Evolutionary conservation across 2,888 invertebrate species (phyloP).

Genomic region (Stenoptilia bipunctidactyla): DNA sequence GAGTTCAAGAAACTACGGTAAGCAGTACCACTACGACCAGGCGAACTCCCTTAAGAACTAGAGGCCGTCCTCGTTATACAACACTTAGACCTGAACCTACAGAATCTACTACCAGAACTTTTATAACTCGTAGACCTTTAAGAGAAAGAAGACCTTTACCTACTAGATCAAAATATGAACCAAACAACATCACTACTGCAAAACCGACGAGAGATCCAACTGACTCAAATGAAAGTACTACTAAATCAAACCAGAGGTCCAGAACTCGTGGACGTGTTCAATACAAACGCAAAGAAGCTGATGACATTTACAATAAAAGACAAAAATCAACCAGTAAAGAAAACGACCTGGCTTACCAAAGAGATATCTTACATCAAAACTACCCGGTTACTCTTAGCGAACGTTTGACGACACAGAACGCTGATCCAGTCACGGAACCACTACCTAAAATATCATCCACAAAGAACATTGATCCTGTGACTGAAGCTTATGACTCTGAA

Average conservation of each 20-base stretch:
- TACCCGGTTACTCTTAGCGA: conserved; percentile 72
- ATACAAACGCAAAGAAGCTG: conserved; percentile 52
- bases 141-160: conserved; percentile 65
- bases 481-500: conserved; percentile 42
- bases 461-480: conserved; percentile 26
- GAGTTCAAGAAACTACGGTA: conserved; percentile 25
- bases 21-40: conserved; percentile 45
- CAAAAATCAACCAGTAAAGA: conserved; percentile 34
- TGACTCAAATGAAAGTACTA: conserved; percentile 41
- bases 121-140: conserved; percentile 57
- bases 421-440: conserved; percentile 59
- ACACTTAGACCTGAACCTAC: conserved; percentile 46
- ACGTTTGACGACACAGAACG: conserved; percentile 54
- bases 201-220: conserved; percentile 31
- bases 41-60: conserved; percentile 35
- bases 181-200: conserved; percentile 51
- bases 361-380: conserved; percentile 74
- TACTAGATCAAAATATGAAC: conserved; percentile 41
- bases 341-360: conserved; percentile 70
- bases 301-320: conserved; percentile 38
- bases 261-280: conserved; percentile 67
- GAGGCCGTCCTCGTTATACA: conserved; percentile 55
- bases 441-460: conserved; percentile 28
- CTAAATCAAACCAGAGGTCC: conserved; percentile 33
- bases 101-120: conserved; percentile 45